phyloP scores from a whole-genome alignment of 2,113 vertebrate genomes.

The zebrafish (Danio rerio) region GRCz12tu NC_133176.1:13130501-13131000 shows the following conservation, averaged over 20 bases:
- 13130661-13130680: not conserved
- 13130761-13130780: not conserved
- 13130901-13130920: slow-evolving; percentile 88
- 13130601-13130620: slow-evolving; percentile 5
- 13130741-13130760: not conserved
- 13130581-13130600: not conserved
- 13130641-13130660: slow-evolving; percentile 19
- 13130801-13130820: slow-evolving; percentile 89
- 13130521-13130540: not conserved
- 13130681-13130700: not conserved
- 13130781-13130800: slow-evolving; percentile 77
- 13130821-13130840: slow-evolving; percentile 96
- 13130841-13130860: slow-evolving; percentile 89
- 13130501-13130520: slow-evolving; percentile 76
- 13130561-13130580: slow-evolving; percentile 13
- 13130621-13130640: slow-evolving; percentile 5
- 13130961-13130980: too few relatives aligned
- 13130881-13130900: slow-evolving; percentile 78
- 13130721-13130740: not conserved
- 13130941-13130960: slow-evolving; percentile 84
- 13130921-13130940: slow-evolving; percentile 93
- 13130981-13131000: too few relatives aligned
- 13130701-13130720: not conserved
- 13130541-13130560: not conserved
- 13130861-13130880: slow-evolving; percentile 93